These are phyloP conservation scores for Masnerella sp. DNA, from an alignment of 2,888 invertebrate genomes.

Conservation along the genomic window DNA sequence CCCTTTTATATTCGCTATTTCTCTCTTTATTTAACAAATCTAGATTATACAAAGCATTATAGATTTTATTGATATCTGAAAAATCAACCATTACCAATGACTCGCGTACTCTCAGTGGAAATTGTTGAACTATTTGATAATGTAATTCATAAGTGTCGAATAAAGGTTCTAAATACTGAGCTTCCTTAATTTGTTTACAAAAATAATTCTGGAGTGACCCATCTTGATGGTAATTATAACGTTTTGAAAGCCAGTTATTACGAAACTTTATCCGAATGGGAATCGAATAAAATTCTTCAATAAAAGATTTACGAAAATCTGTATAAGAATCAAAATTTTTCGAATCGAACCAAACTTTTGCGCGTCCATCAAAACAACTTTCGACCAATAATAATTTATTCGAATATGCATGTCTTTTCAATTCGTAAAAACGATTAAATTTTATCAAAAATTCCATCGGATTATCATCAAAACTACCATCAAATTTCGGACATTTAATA, in stretches of 20 bases:
- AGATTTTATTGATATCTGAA: background rate
- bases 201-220: slow-evolving; percentile 27
- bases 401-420: background rate
- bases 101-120: slow-evolving; percentile 17
- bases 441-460: slow-evolving; percentile 12
- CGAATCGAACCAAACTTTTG: slow-evolving; percentile 5
- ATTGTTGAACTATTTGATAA: slow-evolving; percentile 25
- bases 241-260: background rate
- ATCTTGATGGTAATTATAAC: background rate
- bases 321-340: background rate
- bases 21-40: slow-evolving; percentile 9
- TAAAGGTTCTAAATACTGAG: slow-evolving; percentile 12
- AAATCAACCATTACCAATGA: slow-evolving; percentile 8
- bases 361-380: background rate
- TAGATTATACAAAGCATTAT: slow-evolving; percentile 5
- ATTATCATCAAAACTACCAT: slow-evolving; percentile 10
- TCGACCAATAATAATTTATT: slow-evolving; percentile 8
- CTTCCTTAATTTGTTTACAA: slow-evolving; percentile 20
- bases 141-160: slow-evolving; percentile 14
- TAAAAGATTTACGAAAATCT: background rate
- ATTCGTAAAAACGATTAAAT: slow-evolving; percentile 7
- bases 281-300: slow-evolving; percentile 12
- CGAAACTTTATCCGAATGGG: slow-evolving; percentile 1
- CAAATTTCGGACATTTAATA: slow-evolving; percentile 6
- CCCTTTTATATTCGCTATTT: background rate